Base-by-base conservation (phyloP, 1,140 invertebrate genomes). In the Dufourea novaeangliae region DNA sequence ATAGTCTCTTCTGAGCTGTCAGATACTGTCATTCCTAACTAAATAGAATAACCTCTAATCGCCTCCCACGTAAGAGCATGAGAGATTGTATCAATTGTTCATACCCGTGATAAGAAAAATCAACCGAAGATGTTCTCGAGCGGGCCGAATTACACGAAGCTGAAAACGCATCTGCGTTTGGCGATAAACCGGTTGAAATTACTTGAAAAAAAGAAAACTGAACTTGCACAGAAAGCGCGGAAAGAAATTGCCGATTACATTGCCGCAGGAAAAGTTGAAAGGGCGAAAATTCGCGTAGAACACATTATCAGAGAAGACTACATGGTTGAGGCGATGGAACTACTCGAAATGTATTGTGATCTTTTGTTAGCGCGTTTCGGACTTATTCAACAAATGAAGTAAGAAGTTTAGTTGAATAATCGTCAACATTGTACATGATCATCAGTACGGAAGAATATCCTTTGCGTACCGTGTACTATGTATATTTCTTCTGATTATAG, bases 271-370 rank as follows among this genome's bases (percentile, higher is more conserved):
- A 99, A 99, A 94, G 94, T 95, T 87, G 98, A 99, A 93, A 93
- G 96, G 78, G 99, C 99, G 0, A 97, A 98, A 91, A 99, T 99
- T 79, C 94, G 98, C 46, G 99, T 99, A 0, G 99, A 99, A 91
- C 97, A 99, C 79, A 99, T 99, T 62, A 99, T 99, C 72, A 95
- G 99, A 32, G 99, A 99, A 93, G 99, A 99, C 93, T 99, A 99
- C 91, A 94, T 99, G 92, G 98, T 99, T 1, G 99, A 99, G 93
- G 98, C 98, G 0, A 98, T 99, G 96, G 99, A 99, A 94, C 94
- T 99, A 59, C 94, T 99, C 3, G 99, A 99, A 94, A 99, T 99
- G 98, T 99, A 98, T 90, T 99, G 98, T 93, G 99, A 99, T 93
- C 92, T 99, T 27, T 91, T 99, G n/a, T 92, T 99, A 22, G 98